Evolutionary conservation across 2,113 vertebrate species (phyloP), one percentile per base, ranked within the genome.

Genomic region (Salvelinus sp.): DNA sequence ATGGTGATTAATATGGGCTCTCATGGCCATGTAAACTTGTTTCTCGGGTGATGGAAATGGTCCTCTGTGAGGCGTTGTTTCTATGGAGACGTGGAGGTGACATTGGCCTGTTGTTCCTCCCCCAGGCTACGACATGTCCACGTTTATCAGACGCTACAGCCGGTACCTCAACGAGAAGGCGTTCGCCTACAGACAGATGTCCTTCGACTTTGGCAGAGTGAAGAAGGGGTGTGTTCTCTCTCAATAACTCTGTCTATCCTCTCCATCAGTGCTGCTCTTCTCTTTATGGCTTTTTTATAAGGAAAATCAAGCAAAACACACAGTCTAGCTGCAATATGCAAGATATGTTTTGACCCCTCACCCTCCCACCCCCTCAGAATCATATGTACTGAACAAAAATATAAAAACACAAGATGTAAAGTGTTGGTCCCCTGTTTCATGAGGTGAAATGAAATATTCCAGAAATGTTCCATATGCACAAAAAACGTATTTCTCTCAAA

Each of bases 81-180:
- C 74, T 54, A 44, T 27, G 63, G 44, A 81, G 25, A 73, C 72
- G n/a, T 23, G 14, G 18, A 33, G 3, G 50, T 62, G 27, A 62
- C 16, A n/a, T 33, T 60, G 48, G 54, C 64, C 38, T 79, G 73
- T 64, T 63, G 57, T 83, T 72, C 88, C 48, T 33, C 78, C 79
- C 83, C 77, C 87, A 99, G 97, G 97, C 78, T 98, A 97, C 78
- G 97, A 99, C 90, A 98, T 98, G 97, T 99, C 98, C 84, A 98
- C 98, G 0, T 99, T 99, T 92, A 99, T 99, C 91, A 96, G 97
- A 78, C 94, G 98, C 71, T 99, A 98, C 92, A 96, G 97, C 89
- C 95, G 97, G 30, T 99, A 99, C 84, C 93, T 99, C 90, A 99
- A 99, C 81, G 97, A 99, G 91, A 99, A 99, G 88, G 96, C 98